Evolutionary conservation across 92 coral and sea anemone genomes (phyloP).

Genomic region (Palythoa grandis): DNA sequence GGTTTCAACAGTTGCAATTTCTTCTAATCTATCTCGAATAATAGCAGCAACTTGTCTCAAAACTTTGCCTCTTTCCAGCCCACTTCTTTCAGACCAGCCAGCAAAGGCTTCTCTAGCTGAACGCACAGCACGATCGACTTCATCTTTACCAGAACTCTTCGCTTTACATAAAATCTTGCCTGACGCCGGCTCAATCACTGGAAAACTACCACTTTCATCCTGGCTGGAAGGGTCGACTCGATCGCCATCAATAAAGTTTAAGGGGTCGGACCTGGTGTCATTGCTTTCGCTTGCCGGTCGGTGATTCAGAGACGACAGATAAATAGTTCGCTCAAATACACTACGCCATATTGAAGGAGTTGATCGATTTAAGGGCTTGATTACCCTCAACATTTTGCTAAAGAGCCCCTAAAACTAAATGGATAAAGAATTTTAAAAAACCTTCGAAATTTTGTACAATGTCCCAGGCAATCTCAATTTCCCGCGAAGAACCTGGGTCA

Average conservation of each 20-base stretch:
- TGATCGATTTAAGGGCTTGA: constrained; percentile 1
- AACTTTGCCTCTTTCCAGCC: constrained; percentile 80
- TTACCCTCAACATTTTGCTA: constrained; percentile 6
- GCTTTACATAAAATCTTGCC: constrained; percentile 83
- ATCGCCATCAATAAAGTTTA: constrained; percentile 83
- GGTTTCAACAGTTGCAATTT: constrained; percentile 80
- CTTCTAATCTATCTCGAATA: constrained; percentile 71
- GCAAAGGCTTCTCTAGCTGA: constrained; percentile 76
- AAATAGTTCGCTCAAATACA: constrained; percentile 11
- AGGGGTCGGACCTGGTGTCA: constrained; percentile 41
- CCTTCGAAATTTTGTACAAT: neutral
- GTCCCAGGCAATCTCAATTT: neutral
- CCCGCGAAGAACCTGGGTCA: neutral
- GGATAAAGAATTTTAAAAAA: no score
- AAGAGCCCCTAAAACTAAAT: no score
- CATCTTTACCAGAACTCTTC: constrained; percentile 80
- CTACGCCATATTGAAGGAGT: neutral
- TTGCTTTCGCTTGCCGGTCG: constrained; percentile 11
- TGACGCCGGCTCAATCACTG: constrained; percentile 79
- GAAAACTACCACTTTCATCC: constrained; percentile 61
- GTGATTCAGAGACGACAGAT: neutral
- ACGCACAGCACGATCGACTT: constrained; percentile 76
- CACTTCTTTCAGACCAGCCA: constrained; percentile 81
- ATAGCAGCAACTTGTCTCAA: constrained; percentile 77
- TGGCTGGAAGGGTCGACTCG: constrained; percentile 78